A percentile compares a stretch with the other conserved stretches of the same genome.
Conservation (phyloP, 2,113 vertebrate genomes). For the Amblyornis subalaris region DNA sequence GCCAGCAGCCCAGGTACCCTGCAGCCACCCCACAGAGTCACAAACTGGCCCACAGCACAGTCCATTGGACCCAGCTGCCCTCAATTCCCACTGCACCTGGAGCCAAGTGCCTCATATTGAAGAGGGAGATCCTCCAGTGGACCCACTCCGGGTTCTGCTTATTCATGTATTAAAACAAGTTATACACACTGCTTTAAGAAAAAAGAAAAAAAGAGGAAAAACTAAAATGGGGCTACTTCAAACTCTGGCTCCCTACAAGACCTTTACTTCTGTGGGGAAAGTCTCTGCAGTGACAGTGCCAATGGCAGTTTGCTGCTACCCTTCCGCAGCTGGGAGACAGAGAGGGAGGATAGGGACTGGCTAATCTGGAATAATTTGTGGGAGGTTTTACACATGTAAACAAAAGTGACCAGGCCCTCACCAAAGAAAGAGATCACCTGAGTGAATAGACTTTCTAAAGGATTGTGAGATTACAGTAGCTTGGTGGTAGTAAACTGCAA, state of each 20-base stretch:
- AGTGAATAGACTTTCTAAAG: neutral
- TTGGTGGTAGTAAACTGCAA: neutral
- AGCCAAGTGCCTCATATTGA: neutral
- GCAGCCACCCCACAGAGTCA: neutral
- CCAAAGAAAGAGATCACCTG: neutral
- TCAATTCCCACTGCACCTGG: neutral
- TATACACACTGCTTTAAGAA: neutral
- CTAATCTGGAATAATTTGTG: constrained; percentile 52
- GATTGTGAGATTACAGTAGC: neutral
- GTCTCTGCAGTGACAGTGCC: neutral
- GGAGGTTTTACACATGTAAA: constrained; percentile 61
- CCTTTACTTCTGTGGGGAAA: neutral
- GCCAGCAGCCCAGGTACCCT: neutral
- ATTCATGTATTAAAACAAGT: neutral
- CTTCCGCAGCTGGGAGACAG: neutral
- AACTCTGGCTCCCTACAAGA: neutral
- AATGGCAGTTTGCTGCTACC: neutral
- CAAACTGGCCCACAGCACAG: neutral
- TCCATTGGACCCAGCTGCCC: neutral
- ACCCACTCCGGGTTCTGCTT: neutral
- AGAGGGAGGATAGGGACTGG: neutral
- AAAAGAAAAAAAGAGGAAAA: neutral
- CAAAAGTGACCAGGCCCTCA: constrained; percentile 33
- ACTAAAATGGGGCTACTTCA: neutral
- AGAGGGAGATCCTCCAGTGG: neutral